Percentiles rank a stretch among this genome's conserved stretches.
These are phyloP conservation scores for Euura saliciscinereae DNA, from an alignment of 1,140 invertebrate genomes.

Conservation along the genomic window DNA sequence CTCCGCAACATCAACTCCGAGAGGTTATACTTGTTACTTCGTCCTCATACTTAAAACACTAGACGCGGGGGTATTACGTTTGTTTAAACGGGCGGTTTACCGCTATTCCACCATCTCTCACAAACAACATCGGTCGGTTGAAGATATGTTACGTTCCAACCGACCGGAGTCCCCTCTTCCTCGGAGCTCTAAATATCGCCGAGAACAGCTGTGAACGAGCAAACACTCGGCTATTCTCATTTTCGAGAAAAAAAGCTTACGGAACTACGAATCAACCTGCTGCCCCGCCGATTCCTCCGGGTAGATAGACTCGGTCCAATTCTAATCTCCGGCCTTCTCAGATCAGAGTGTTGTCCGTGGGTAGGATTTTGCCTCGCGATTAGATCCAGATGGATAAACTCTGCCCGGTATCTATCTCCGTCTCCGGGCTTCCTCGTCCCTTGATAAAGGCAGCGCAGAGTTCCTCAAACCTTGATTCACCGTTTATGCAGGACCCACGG, in stretches of 20 bases:
- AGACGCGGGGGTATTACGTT: background rate
- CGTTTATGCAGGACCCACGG: background rate
- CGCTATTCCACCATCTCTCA: background rate
- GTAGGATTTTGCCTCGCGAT: background rate
- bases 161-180: no score
- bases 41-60: background rate
- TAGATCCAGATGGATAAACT: slow-evolving; percentile 50
- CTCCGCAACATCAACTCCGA: background rate
- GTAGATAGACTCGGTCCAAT: background rate
- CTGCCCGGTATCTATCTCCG: slow-evolving; percentile 27
- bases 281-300: slow-evolving; percentile 22
- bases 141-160: no score
- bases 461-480: slow-evolving; percentile 17
- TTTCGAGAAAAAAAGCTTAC: background rate
- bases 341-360: background rate
- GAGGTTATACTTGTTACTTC: background rate
- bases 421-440: slow-evolving; percentile 21
- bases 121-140: no score
- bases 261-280: background rate
- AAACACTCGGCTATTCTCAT: background rate
- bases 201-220: background rate
- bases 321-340: background rate
- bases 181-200: background rate
- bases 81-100: background rate
- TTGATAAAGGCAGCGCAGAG: slow-evolving; percentile 9